Conservation (phyloP, 1,140 invertebrate genomes). For the Cherax destructor region DNA sequence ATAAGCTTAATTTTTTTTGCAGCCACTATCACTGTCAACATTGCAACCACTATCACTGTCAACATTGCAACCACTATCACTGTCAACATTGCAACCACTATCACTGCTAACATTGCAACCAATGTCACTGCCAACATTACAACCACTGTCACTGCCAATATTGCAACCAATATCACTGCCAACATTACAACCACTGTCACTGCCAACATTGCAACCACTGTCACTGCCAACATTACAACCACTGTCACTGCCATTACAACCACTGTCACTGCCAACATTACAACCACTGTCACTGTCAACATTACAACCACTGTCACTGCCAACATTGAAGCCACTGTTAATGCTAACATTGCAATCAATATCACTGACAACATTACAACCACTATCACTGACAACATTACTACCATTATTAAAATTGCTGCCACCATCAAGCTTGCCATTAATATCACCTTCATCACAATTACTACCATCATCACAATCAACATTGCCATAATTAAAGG, state of each 20-base stretch:
- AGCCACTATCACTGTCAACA: not conserved
- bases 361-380: too few relatives aligned
- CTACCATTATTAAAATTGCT: too few relatives aligned
- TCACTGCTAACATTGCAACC: not conserved
- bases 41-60: too few relatives aligned
- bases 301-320: too few relatives aligned
- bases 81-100: not conserved
- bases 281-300: not conserved
- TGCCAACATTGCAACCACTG: constrained; percentile 8
- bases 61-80: not conserved
- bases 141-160: not conserved
- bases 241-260: not conserved
- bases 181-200: constrained; percentile 23
- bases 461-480: too few relatives aligned
- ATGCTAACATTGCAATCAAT: too few relatives aligned
- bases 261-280: too few relatives aligned
- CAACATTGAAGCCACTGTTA: too few relatives aligned
- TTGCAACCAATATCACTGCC: constrained; percentile 9
- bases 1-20: not conserved
- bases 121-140: not conserved
- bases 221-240: constrained; percentile 2
- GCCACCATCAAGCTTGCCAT: too few relatives aligned
- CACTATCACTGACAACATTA: too few relatives aligned
- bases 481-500: too few relatives aligned
- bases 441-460: too few relatives aligned